Base-by-base conservation (phyloP, 2,113 vertebrate genomes). In the Tragelaphus buxtoni region DNA sequence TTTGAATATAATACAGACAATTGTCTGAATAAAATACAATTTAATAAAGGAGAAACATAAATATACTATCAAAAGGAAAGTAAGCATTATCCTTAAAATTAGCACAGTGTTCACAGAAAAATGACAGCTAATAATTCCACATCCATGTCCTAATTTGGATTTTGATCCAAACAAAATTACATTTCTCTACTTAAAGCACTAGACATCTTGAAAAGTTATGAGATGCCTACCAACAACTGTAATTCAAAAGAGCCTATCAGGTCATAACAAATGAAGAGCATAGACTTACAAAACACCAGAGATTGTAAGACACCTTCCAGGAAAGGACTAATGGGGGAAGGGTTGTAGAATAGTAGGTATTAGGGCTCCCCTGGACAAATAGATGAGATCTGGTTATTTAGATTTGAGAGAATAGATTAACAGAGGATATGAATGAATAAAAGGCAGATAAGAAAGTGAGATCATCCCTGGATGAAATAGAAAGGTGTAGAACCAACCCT, bases 201-300 rank as follows among this genome's bases (percentile, higher is more conserved):
- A 51, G 18, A 11, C 5, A 42, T 28, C 32, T 39, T 55, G 47
- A 74, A 32, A 11, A 53, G 24, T n/a, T 82, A 30, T 53, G 47
- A 58, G 63, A 13, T 24, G 10, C 1, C 1, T 10, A 51, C 12
- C 47, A 55, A 22, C 10, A 77, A 11, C 7, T 35, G 1, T 39
- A 39, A 39, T 39, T 28, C 9, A 49, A 56, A 91, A 39, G 1
- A 35, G 22, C 20, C 69, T 42, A 35, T 3, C 4, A 53, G 9
- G 22, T 11, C 3, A 18, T 7, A n/a, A 49, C 22, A 13, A 14
- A n/a, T 0, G 14, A 56, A n/a, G 11, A 35, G 3, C 4, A 7
- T 3, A 32, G 61, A 32, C 20, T 3, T 14, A 5, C 32, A 6
- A 18, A n/a, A 2, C 7, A 10, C 3, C 7, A 65, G 4, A 49